These are phyloP conservation scores for Lottia scabra DNA, from an alignment of 2,888 invertebrate species.

Conservation along the genomic window DNA sequence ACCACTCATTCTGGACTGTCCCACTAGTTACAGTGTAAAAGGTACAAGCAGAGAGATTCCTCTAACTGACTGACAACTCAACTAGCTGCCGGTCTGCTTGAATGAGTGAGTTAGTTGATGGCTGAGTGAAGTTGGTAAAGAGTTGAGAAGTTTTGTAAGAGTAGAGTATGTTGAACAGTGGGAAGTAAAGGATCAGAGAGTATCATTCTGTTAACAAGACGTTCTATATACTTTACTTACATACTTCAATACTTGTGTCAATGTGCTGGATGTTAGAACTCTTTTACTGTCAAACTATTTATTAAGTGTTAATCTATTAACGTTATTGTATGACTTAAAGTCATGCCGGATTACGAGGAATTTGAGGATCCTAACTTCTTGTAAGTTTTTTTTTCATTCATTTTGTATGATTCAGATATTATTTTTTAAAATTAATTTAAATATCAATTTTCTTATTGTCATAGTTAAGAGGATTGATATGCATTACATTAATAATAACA, in stretches of 20 bases:
- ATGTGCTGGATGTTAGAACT: neutral
- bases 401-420: neutral
- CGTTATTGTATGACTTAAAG: neutral
- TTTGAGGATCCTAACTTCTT: conserved; percentile 2
- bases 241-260: neutral
- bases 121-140: neutral
- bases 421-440: no score
- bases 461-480: no score
- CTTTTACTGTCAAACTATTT: neutral
- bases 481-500: no score
- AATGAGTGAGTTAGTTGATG: neutral
- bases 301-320: neutral
- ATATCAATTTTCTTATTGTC: no score
- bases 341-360: conserved; percentile 6
- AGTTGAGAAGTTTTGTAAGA: neutral
- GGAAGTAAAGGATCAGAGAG: neutral
- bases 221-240: neutral
- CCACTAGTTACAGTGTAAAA: no score
- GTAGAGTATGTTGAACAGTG: neutral
- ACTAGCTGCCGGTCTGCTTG: neutral
- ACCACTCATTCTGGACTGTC: no score
- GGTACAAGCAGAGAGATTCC: no score
- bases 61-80: neutral
- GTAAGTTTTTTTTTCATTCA: neutral
- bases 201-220: neutral